A percentile compares a stretch with the other conserved stretches of the same genome.
Conservation (phyloP, 2,888 invertebrate genomes). For the Leptinotarsa haldemani region DNA sequence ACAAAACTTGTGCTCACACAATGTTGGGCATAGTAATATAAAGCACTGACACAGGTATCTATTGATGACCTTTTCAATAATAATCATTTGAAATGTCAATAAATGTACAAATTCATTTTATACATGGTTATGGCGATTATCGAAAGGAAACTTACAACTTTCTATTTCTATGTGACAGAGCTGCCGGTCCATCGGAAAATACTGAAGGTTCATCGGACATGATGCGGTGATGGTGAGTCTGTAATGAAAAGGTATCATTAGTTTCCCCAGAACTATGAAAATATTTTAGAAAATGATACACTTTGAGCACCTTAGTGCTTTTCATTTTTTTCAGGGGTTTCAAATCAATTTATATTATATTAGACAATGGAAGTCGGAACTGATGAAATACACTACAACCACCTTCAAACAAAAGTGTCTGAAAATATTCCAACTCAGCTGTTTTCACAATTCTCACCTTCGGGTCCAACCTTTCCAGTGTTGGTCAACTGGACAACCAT, state of each 20-base stretch:
- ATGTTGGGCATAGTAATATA: conserved; percentile 26
- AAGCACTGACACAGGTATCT: conserved; percentile 64
- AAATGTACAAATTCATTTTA: conserved; percentile 29
- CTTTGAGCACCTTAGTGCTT: too few relatives aligned
- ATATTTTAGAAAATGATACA: not conserved
- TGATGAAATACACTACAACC: too few relatives aligned
- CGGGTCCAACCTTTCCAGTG: conserved; percentile 38
- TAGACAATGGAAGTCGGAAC: too few relatives aligned
- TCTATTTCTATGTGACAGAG: conserved; percentile 95
- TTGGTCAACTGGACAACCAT: conserved; percentile 50
- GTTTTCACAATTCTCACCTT: not conserved
- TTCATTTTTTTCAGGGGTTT: too few relatives aligned
- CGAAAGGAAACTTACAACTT: conserved; percentile 86
- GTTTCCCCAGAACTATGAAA: not conserved
- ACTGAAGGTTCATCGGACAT: conserved; percentile 96
- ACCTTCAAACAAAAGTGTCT: too few relatives aligned
- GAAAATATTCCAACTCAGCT: too few relatives aligned
- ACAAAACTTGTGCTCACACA: conserved; percentile 39
- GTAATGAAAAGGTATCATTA: conserved; percentile 59
- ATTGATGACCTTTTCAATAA: conserved; percentile 57
- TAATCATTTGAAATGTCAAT: conserved; percentile 35
- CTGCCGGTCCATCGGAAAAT: conserved; percentile 96
- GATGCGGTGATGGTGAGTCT: conserved; percentile 95
- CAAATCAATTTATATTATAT: too few relatives aligned
- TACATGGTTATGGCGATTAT: conserved; percentile 9